Conservation (phyloP, 2,888 invertebrate genomes). For the Drosophila rubida region DNA sequence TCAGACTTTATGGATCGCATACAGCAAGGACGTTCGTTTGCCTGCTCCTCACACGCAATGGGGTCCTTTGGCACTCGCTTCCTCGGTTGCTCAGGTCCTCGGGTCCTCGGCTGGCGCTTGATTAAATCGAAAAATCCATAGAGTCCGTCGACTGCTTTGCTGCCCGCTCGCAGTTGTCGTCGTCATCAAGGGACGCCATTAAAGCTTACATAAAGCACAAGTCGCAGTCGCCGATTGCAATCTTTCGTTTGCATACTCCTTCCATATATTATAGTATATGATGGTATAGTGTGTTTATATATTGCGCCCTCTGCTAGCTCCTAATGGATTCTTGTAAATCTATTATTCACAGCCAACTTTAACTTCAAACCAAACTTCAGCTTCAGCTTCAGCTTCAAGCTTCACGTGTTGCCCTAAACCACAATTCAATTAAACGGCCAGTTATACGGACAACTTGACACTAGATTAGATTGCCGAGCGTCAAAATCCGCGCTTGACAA, state of each 20-base stretch:
- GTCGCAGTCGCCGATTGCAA: constrained; percentile 54
- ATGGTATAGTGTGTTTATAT: not conserved
- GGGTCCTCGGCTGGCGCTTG: constrained; percentile 26
- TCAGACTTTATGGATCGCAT: constrained; percentile 5
- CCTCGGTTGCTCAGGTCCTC: not conserved
- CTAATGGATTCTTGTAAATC: constrained; percentile 10
- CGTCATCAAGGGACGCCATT: constrained; percentile 52
- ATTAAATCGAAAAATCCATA: constrained; percentile 63
- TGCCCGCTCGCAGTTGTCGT: constrained; percentile 5
- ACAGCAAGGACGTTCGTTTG: constrained; percentile 26
- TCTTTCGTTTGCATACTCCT: constrained; percentile 40
- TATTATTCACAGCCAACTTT: not conserved
- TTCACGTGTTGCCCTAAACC: not conserved
- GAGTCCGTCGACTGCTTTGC: constrained; percentile 17
- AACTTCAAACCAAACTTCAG: not conserved
- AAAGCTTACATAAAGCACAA: constrained; percentile 60
- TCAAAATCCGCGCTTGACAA: not conserved
- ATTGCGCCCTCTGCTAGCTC: not conserved
- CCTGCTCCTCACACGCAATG: constrained; percentile 52
- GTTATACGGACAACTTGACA: not conserved
- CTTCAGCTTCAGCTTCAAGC: not conserved
- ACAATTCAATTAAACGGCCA: not conserved
- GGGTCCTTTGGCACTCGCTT: not conserved
- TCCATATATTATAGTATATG: constrained; percentile 10
- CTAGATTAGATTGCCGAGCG: not conserved